Percentiles rank a stretch among this genome's conserved stretches.
Conservation (phyloP, 2,113 vertebrate genomes). For the Atherinomorus stipes region DNA sequence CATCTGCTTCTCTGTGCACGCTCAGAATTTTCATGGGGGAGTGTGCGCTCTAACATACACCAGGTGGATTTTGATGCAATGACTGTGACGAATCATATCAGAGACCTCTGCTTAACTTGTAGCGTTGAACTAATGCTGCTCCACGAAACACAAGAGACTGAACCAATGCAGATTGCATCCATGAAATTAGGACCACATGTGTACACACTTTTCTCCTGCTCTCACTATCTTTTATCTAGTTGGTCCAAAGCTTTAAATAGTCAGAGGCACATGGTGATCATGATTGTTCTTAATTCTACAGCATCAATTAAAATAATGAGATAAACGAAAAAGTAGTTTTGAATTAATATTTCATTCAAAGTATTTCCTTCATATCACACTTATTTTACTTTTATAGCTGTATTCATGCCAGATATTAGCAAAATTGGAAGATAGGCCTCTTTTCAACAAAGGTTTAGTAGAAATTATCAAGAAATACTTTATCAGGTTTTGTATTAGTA, state of each 20-base stretch:
- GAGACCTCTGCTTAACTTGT: constrained; percentile 1
- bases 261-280: constrained; percentile 13
- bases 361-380: too few species aligned
- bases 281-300: too few species aligned
- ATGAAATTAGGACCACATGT: constrained; percentile 49
- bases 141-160: constrained; percentile 25
- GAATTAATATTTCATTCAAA: too few species aligned
- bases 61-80: constrained; percentile 1
- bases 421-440: too few species aligned
- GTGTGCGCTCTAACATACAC: constrained; percentile 7
- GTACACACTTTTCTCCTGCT: constrained; percentile 15
- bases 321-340: too few species aligned
- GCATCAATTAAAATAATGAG: too few species aligned
- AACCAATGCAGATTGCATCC: constrained; percentile 48
- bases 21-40: constrained; percentile 3
- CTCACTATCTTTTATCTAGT: background rate
- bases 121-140: constrained; percentile 40
- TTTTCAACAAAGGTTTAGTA: too few species aligned
- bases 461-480: too few species aligned
- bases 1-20: constrained; percentile 20
- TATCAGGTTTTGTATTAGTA: too few species aligned
- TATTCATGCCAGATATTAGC: too few species aligned
- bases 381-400: too few species aligned
- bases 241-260: background rate
- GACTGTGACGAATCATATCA: constrained; percentile 5